These are phyloP conservation scores for Dynastes tityus DNA, from an alignment of 2,888 invertebrate species.

Conservation along the genomic window DNA sequence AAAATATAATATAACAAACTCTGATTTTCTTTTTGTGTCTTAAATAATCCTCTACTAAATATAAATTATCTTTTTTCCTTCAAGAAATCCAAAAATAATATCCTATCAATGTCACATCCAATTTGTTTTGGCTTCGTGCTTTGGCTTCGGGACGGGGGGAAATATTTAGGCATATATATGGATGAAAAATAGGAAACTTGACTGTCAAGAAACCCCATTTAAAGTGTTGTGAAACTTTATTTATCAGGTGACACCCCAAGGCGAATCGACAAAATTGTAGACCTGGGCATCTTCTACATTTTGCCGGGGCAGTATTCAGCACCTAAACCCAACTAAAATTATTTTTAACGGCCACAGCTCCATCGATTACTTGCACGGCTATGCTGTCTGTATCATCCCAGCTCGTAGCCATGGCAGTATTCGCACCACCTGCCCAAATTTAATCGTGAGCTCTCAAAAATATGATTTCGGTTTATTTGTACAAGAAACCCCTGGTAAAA, in stretches of 20 bases:
- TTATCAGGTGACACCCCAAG: not conserved
- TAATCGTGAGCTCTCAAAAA: not conserved
- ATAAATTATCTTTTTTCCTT: too few relatives aligned
- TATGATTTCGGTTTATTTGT: conserved; percentile 3
- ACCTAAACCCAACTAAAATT: conserved; percentile 7
- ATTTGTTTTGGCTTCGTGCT: too few relatives aligned
- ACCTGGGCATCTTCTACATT: not conserved
- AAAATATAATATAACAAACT: too few relatives aligned
- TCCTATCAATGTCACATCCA: too few relatives aligned
- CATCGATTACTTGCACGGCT: not conserved
- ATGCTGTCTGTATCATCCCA: not conserved
- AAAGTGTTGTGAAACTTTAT: conserved; percentile 5
- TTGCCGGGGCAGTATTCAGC: conserved; percentile 8
- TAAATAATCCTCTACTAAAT: too few relatives aligned
- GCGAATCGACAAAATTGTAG: not conserved
- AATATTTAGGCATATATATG: too few relatives aligned
- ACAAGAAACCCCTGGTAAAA: not conserved
- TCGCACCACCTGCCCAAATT: conserved; percentile 1
- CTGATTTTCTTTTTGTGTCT: too few relatives aligned
- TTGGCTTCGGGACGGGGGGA: too few relatives aligned
- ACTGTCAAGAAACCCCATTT: too few relatives aligned
- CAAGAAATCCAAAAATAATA: too few relatives aligned
- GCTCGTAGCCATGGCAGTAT: conserved; percentile 1
- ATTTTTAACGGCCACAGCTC: not conserved
- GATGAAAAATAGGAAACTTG: not conserved